Percentiles rank a stretch among this genome's conserved stretches.
Evolutionary conservation across 1,140 invertebrate species (phyloP).

Genomic region (Pomacea maculata): DNA sequence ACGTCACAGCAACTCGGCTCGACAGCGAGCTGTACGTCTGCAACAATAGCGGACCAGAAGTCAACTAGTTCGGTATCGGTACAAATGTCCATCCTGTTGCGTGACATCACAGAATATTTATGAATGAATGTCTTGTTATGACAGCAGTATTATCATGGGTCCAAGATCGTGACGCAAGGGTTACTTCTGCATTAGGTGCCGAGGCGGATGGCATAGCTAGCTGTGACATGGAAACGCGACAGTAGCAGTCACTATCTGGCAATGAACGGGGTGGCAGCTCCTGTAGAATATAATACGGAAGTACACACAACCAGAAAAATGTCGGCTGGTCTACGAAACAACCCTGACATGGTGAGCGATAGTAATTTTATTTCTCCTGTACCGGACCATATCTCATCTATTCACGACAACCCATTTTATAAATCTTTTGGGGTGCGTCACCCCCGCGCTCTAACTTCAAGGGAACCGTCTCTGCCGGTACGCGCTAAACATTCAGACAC

Average conservation of each 20-base stretch:
- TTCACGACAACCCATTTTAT: conserved; percentile 38
- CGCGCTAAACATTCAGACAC: conserved; percentile 3
- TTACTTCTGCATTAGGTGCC: conserved; percentile 11
- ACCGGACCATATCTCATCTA: conserved; percentile 29
- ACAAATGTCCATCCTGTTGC: conserved; percentile 1
- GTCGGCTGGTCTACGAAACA: too few species aligned
- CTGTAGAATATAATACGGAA: too few species aligned
- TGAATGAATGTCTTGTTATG: conserved; percentile 34
- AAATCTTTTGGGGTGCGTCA: conserved; percentile 30
- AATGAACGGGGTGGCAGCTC: too few species aligned
- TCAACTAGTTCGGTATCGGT: conserved; percentile 10
- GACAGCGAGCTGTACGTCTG: conserved; percentile 18
- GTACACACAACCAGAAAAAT: too few species aligned
- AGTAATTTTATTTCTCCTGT: too few species aligned
- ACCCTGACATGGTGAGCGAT: too few species aligned
- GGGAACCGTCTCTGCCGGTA: neutral
- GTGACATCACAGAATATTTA: conserved; percentile 13
- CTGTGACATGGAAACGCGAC: too few species aligned
- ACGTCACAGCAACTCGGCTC: conserved; percentile 41
- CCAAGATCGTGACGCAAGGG: conserved; percentile 26
- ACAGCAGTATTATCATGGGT: conserved; percentile 45
- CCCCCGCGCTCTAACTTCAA: neutral
- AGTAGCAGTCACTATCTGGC: too few species aligned
- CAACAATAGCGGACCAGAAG: conserved; percentile 31
- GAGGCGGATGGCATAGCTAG: conserved; percentile 12